phyloP scores from a whole-genome alignment of 2,888 invertebrate species.

The Strigamia transsilvanica region DNA sequence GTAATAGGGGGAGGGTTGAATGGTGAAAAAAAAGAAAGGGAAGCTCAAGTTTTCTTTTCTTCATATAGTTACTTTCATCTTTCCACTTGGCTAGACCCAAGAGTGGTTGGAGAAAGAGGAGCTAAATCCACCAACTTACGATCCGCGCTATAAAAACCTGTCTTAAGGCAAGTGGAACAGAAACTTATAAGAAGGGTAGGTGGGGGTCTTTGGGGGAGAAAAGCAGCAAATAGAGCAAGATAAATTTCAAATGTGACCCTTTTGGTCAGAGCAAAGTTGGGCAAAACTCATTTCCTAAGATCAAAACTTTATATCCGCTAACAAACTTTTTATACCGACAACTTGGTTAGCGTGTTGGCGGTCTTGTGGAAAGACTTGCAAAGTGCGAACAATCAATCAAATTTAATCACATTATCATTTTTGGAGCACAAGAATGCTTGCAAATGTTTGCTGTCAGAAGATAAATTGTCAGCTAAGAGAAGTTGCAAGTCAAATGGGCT shows the following conservation, averaged over 20 bases:
- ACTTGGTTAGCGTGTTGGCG: neutral
- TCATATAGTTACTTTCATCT: slow-evolving; percentile 44
- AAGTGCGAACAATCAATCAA: neutral
- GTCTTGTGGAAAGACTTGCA: neutral
- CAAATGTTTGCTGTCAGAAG: slow-evolving; percentile 19
- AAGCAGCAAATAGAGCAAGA: slow-evolving; percentile 32
- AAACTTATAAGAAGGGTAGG: slow-evolving; percentile 2
- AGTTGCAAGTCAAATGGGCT: neutral
- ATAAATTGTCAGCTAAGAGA: neutral
- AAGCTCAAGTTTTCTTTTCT: slow-evolving; percentile 38
- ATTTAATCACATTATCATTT: slow-evolving; percentile 30
- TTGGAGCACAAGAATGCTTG: neutral
- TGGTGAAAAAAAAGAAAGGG: too few species aligned
- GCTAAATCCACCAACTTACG: slow-evolving; percentile 45
- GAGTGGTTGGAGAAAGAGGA: slow-evolving; percentile 48
- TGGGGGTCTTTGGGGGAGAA: neutral
- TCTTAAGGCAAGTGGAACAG: slow-evolving; percentile 49
- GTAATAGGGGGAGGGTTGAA: neutral
- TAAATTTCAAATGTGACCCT: slow-evolving; percentile 37
- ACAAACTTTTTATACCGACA: neutral
- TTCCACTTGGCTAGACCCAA: slow-evolving; percentile 41
- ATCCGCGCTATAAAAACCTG: slow-evolving; percentile 46
- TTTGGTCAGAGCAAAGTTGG: slow-evolving; percentile 15
- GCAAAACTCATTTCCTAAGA: slow-evolving; percentile 26
- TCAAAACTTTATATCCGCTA: neutral